Conservation (phyloP, 2,797 vertebrate genomes). For the Rhyacichthys aspro region DNA sequence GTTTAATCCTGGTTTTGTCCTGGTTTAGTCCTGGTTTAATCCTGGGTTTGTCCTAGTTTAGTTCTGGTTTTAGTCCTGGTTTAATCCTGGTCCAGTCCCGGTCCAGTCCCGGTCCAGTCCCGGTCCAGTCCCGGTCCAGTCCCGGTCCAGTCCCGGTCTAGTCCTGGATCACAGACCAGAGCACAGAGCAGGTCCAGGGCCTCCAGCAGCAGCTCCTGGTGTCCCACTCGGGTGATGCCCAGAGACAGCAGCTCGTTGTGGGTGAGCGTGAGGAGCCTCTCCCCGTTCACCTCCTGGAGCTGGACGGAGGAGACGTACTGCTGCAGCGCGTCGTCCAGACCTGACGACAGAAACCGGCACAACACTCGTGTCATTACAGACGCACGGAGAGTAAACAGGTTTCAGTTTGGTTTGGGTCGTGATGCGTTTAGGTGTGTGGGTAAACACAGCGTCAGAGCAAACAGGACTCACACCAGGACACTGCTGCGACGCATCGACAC, state of each 20-base stretch:
- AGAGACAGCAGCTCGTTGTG: slow-evolving; percentile 92
- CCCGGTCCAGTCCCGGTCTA: not conserved
- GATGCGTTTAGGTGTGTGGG: not conserved
- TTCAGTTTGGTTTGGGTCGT: not conserved
- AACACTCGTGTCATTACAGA: too few species aligned
- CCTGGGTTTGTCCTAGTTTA: not conserved
- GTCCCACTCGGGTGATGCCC: slow-evolving; percentile 87
- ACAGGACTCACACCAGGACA: not conserved
- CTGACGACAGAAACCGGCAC: slow-evolving; percentile 59
- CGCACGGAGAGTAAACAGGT: not conserved
- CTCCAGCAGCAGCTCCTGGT: slow-evolving; percentile 95
- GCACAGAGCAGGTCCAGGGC: slow-evolving; percentile 94
- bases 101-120: slow-evolving; percentile 74
- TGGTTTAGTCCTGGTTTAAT: not conserved
- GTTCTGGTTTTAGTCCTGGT: not conserved
- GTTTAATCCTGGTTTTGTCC: not conserved
- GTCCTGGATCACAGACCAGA: slow-evolving; percentile 83
- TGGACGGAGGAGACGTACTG: slow-evolving; percentile 89
- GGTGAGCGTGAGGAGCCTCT: slow-evolving; percentile 87
- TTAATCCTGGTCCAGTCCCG: not conserved
- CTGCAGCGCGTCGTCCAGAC: slow-evolving; percentile 92
- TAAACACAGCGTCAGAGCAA: not conserved
- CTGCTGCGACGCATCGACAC: too few species aligned
- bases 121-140: not conserved
- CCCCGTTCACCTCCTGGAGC: slow-evolving; percentile 89